Evolutionary conservation across 2,888 invertebrate genomes (phyloP).

Genomic region (Rapana venosa): DNA sequence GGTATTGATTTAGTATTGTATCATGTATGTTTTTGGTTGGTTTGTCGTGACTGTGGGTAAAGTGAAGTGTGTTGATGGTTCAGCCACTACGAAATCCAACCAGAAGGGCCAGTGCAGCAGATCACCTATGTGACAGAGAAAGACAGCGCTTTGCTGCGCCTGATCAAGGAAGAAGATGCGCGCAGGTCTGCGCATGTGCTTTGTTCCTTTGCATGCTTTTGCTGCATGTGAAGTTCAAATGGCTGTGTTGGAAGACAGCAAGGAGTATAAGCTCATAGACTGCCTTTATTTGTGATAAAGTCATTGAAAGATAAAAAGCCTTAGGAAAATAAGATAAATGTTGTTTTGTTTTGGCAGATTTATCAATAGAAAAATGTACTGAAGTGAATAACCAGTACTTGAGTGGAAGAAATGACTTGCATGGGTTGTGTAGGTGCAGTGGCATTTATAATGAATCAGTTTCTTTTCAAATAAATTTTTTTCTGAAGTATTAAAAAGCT

Average conservation of each 20-base stretch:
- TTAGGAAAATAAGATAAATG: too few relatives aligned
- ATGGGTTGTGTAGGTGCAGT: too few relatives aligned
- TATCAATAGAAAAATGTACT: background rate
- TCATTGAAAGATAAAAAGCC: too few relatives aligned
- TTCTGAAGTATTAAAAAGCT: background rate
- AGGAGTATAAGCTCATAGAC: too few relatives aligned
- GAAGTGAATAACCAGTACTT: too few relatives aligned
- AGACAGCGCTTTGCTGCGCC: conserved; percentile 66
- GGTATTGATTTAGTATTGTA: too few relatives aligned
- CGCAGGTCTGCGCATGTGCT: conserved; percentile 47
- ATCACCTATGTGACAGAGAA: conserved; percentile 72
- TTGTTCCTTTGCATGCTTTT: conserved; percentile 13
- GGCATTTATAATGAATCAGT: too few relatives aligned
- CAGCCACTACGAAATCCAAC: conserved; percentile 69
- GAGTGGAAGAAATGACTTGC: too few relatives aligned
- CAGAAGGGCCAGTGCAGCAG: conserved; percentile 72
- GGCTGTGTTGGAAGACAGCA: too few relatives aligned
- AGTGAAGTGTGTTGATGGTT: background rate
- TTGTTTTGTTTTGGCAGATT: background rate
- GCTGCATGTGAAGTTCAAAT: background rate
- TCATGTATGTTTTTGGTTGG: too few relatives aligned
- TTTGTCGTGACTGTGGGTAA: background rate
- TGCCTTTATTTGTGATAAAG: too few relatives aligned
- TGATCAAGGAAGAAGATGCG: conserved; percentile 66
- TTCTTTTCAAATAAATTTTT: too few relatives aligned